Evolutionary conservation across 30 jellyfish, hydroid and myxozoan genomes (phyloP).

Genomic region (Cassiopea xamachana): DNA sequence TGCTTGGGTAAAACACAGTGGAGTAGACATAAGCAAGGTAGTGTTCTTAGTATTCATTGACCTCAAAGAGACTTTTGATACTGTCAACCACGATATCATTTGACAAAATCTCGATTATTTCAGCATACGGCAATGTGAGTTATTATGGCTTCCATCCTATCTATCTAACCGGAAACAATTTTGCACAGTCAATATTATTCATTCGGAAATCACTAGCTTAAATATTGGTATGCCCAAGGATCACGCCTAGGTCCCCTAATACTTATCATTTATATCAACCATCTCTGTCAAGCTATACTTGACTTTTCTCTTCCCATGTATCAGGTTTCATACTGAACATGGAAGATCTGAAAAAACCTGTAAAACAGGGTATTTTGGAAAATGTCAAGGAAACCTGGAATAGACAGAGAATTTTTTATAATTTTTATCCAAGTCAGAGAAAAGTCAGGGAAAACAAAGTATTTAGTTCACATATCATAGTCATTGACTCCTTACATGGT

Average conservation of each 20-base stretch:
- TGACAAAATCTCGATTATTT: conserved; percentile 15
- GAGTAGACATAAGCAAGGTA: conserved; percentile 23
- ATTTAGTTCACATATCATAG: too few species aligned
- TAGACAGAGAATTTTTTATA: too few species aligned
- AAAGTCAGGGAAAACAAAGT: too few species aligned
- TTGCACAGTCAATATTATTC: conserved; percentile 17
- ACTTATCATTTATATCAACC: conserved; percentile 12
- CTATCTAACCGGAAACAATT: conserved; percentile 32
- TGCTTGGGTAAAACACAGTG: conserved; percentile 28
- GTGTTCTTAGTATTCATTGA: conserved; percentile 17
- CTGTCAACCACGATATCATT: conserved; percentile 47
- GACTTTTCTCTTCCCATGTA: background rate
- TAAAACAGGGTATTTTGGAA: too few species aligned
- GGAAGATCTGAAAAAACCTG: too few species aligned
- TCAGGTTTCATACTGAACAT: too few species aligned
- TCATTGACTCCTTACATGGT: too few species aligned
- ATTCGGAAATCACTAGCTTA: conserved; percentile 11
- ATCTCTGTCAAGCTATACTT: conserved; percentile 11
- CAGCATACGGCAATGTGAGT: conserved; percentile 21
- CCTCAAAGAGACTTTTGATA: conserved; percentile 28
- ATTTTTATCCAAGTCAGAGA: too few species aligned
- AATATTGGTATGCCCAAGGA: conserved; percentile 32
- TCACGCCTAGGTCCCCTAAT: conserved; percentile 7
- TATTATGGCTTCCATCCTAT: conserved; percentile 36
- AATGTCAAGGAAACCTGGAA: too few species aligned